A percentile compares a stretch with the other conserved stretches of the same genome.
phyloP scores from a whole-genome alignment of 2,797 vertebrate genomes.

The Microctenopoma stevenorrisi region DNA sequence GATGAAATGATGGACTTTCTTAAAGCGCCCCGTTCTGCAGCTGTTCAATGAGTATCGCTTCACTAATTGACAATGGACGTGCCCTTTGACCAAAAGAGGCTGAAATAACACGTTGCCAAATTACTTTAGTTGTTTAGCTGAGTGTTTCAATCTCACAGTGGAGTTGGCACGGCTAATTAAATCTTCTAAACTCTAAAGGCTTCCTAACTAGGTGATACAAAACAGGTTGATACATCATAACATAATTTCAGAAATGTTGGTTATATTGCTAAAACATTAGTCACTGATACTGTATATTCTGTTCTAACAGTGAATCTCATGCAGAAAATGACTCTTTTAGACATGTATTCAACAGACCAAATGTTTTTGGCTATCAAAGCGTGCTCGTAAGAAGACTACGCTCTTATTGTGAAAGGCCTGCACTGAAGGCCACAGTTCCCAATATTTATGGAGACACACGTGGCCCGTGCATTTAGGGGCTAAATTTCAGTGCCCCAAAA shows the following conservation, averaged over 20 bases:
- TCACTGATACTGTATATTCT: too few species aligned
- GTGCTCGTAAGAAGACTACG: too few species aligned
- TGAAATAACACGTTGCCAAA: not conserved
- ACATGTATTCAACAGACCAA: too few species aligned
- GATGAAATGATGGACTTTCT: not conserved
- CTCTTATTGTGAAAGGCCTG: too few species aligned
- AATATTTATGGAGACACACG: too few species aligned
- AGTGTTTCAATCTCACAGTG: not conserved
- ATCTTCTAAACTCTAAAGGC: not conserved
- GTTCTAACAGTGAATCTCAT: too few species aligned
- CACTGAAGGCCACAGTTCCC: too few species aligned
- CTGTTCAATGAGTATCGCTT: conserved; percentile 9
- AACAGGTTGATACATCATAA: not conserved
- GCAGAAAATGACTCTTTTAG: too few species aligned
- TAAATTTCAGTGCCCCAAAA: conserved; percentile 50
- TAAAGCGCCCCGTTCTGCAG: conserved; percentile 3
- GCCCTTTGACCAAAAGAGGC: not conserved
- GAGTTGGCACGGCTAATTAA: not conserved
- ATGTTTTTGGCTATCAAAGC: too few species aligned
- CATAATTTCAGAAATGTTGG: too few species aligned
- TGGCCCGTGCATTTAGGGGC: conserved; percentile 31
- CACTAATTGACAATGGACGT: not conserved
- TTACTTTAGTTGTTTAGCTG: not conserved
- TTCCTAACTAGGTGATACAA: not conserved
- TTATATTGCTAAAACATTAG: too few species aligned